These are phyloP conservation scores for Dendrolimus houi DNA, from an alignment of 2,888 invertebrate species.

Conservation along the genomic window DNA sequence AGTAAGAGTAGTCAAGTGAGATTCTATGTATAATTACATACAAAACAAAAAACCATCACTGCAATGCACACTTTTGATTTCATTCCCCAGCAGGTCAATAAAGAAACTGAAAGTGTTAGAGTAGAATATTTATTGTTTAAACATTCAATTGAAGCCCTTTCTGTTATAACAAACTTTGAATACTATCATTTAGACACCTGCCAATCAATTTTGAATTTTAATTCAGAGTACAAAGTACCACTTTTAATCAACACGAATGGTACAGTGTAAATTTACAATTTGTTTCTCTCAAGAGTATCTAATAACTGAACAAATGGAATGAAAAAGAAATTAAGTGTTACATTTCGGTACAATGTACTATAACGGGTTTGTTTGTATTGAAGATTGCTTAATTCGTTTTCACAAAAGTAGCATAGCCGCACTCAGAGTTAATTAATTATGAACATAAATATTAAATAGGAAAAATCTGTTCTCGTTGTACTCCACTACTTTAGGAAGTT, in stretches of 20 bases:
- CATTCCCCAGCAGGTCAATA: constrained; percentile 10
- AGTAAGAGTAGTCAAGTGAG: no score
- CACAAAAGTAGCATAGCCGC: no score
- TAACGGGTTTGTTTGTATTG: background rate
- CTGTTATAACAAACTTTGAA: constrained; percentile 3
- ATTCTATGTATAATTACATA: background rate
- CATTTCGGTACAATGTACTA: constrained; percentile 1
- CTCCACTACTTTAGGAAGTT: no score
- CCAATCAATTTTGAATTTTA: background rate
- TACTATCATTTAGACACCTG: background rate
- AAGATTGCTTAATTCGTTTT: background rate
- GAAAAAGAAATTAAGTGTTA: constrained; percentile 6
- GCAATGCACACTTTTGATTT: constrained; percentile 21
- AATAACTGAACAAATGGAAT: constrained; percentile 8
- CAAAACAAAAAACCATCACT: constrained; percentile 4
- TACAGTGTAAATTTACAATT: constrained; percentile 3
- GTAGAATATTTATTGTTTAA: constrained; percentile 24
- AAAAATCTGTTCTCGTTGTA: no score
- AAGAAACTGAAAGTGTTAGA: constrained; percentile 23
- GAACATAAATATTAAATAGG: no score
- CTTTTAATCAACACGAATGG: background rate
- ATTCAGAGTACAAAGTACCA: background rate
- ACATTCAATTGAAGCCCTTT: constrained; percentile 21
- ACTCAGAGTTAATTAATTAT: no score
- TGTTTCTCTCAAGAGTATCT: constrained; percentile 9